phyloP scores from a whole-genome alignment of 2,797 vertebrate genomes.

The Orestias chungarensis region DNA sequence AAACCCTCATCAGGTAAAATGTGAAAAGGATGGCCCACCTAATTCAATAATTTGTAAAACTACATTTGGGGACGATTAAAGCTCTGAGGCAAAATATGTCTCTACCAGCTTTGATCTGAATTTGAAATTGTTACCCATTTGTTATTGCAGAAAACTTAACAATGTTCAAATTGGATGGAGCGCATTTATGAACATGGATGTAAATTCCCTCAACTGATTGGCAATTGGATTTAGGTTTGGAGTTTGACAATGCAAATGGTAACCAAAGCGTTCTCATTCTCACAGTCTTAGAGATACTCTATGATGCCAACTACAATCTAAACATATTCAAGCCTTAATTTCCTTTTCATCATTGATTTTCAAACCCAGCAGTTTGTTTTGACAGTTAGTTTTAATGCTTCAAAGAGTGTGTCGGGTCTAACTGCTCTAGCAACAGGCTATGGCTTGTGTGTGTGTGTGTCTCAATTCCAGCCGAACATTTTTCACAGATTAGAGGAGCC shows the following conservation, averaged over 20 bases:
- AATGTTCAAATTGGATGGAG: neutral
- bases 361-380: slow-evolving; percentile 14
- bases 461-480: slow-evolving; percentile 43
- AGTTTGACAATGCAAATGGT: too few species aligned
- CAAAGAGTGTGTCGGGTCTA: slow-evolving; percentile 19
- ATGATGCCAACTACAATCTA: neutral
- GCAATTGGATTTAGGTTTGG: too few species aligned
- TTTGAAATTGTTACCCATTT: neutral
- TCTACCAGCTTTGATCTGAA: too few species aligned
- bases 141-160: neutral
- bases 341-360: slow-evolving; percentile 16
- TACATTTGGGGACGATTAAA: too few species aligned
- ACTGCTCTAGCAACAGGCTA: slow-evolving; percentile 24
- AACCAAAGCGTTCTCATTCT: slow-evolving; percentile 21
- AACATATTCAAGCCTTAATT: slow-evolving; percentile 4
- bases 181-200: neutral
- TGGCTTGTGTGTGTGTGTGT: slow-evolving; percentile 26
- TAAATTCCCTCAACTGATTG: too few species aligned
- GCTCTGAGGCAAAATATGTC: too few species aligned
- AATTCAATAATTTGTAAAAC: too few species aligned
- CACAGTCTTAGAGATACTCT: slow-evolving; percentile 16
- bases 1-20: too few species aligned
- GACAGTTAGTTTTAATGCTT: slow-evolving; percentile 24
- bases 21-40: too few species aligned
- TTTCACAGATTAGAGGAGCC: slow-evolving; percentile 36